Conservation (phyloP, 2,888 invertebrate species). For the Rugalucina vietnamica region DNA sequence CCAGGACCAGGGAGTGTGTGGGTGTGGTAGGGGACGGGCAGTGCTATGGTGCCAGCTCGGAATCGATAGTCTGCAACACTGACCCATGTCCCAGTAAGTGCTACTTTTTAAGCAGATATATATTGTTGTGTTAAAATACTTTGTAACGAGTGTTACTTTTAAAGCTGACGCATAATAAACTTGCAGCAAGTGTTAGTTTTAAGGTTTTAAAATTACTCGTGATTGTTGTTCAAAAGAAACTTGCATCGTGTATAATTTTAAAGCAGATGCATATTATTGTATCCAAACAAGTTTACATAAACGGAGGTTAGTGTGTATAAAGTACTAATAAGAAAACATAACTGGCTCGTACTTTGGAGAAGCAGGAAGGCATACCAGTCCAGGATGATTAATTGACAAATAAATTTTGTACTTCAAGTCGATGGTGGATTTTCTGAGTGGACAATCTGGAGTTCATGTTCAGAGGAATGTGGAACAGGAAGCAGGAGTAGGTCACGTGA, state of each 20-base stretch:
- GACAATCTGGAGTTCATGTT: slow-evolving; percentile 35
- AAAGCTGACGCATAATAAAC: too few relatives aligned
- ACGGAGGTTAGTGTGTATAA: too few relatives aligned
- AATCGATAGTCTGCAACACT: slow-evolving; percentile 52
- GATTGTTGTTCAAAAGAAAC: background rate
- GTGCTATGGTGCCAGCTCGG: slow-evolving; percentile 40
- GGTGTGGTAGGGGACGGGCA: slow-evolving; percentile 47
- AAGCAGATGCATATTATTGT: too few relatives aligned
- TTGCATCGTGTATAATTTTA: too few relatives aligned
- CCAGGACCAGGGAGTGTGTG: slow-evolving; percentile 40
- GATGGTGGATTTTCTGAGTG: slow-evolving; percentile 34
- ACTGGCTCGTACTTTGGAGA: too few relatives aligned
- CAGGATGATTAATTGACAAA: too few relatives aligned
- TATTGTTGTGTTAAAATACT: background rate
- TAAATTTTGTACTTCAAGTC: too few relatives aligned
- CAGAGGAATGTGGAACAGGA: slow-evolving; percentile 40
- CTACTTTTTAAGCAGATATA: too few relatives aligned
- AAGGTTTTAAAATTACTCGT: background rate
- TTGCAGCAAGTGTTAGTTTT: background rate
- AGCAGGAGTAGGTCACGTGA: slow-evolving; percentile 28
- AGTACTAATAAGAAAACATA: too few relatives aligned
- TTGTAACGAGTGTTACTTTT: too few relatives aligned
- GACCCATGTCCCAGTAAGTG: slow-evolving; percentile 72
- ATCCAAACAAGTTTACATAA: too few relatives aligned
- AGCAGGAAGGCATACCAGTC: too few relatives aligned